phyloP scores from a whole-genome alignment of 2,888 invertebrate genomes.

The Lymantria dispar region DNA sequence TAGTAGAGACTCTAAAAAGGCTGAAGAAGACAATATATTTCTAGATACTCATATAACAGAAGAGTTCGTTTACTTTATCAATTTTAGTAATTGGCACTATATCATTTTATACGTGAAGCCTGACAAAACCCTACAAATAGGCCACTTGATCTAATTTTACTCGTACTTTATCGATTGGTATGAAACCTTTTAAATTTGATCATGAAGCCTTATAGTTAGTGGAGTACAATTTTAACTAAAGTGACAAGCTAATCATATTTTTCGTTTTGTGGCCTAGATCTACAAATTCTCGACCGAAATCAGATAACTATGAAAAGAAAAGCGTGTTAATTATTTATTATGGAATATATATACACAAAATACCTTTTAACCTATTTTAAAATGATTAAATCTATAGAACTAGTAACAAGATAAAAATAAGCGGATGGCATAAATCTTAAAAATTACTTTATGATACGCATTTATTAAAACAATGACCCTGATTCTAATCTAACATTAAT shows the following conservation, averaged over 20 bases:
- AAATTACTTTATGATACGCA: not conserved
- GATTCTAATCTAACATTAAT: not conserved
- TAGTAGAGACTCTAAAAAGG: too few relatives aligned
- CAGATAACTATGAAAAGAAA: too few relatives aligned
- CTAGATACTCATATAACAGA: too few relatives aligned
- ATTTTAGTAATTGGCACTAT: too few relatives aligned
- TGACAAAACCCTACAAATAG: conserved; percentile 10
- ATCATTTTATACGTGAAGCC: too few relatives aligned
- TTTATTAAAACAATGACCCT: not conserved
- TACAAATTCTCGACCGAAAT: too few relatives aligned
- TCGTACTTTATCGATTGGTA: conserved; percentile 9
- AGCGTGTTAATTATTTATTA: too few relatives aligned
- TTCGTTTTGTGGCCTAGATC: too few relatives aligned
- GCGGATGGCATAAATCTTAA: not conserved
- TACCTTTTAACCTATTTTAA: not conserved
- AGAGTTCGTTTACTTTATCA: too few relatives aligned
- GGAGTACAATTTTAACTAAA: not conserved
- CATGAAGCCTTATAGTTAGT: not conserved
- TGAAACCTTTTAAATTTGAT: conserved; percentile 7
- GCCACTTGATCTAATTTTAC: conserved; percentile 17
- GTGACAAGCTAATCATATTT: not conserved
- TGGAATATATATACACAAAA: not conserved
- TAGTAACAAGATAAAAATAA: not conserved
- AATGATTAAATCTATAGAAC: not conserved
- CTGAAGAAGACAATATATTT: too few relatives aligned